phyloP scores from a whole-genome alignment of 2,113 vertebrate genomes.

The Perognathus longimembris region DNA sequence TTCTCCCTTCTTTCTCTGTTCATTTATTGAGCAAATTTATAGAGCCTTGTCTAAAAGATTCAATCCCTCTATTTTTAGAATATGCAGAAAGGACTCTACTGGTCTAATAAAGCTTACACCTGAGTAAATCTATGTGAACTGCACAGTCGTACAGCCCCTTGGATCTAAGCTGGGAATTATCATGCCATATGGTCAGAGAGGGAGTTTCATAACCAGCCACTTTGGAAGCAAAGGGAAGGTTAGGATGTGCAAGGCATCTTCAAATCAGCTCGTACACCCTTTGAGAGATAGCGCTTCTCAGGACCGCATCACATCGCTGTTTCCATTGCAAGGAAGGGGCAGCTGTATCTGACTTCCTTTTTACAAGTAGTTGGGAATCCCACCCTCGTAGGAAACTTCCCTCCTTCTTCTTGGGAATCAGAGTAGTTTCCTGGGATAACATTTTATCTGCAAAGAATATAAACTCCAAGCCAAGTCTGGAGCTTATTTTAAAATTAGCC shows the following conservation, averaged over 20 bases:
- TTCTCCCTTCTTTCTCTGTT: background rate
- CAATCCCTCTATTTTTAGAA: background rate
- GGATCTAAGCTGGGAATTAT: background rate
- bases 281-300: background rate
- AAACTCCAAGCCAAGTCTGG: background rate
- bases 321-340: background rate
- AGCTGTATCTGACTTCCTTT: background rate
- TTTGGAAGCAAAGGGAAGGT: background rate
- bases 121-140: background rate
- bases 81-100: background rate
- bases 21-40: background rate
- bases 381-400: background rate
- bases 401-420: constrained; percentile 10
- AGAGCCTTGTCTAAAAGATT: background rate
- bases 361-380: background rate
- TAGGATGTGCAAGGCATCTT: background rate
- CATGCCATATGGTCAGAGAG: background rate
- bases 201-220: background rate
- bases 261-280: background rate
- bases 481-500: constrained; percentile 22
- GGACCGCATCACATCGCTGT: background rate
- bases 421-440: background rate
- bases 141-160: background rate
- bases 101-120: background rate
- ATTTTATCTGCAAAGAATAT: constrained; percentile 30